These are phyloP conservation scores for Adelges cooleyi DNA, from an alignment of 1,140 invertebrate species.

Conservation along the genomic window DNA sequence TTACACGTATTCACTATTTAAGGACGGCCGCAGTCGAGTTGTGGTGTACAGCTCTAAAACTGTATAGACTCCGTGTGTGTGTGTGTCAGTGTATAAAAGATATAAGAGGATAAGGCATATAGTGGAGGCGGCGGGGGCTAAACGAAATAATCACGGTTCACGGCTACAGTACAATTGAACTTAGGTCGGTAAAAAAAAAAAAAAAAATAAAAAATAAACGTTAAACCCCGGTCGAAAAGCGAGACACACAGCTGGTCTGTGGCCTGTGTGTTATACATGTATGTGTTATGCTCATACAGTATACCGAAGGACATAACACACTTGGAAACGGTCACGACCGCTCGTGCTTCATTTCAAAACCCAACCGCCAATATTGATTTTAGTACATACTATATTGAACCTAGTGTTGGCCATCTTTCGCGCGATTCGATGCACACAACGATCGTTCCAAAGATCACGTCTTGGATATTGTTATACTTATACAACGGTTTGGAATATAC, in stretches of 20 bases:
- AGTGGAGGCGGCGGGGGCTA: too few relatives aligned
- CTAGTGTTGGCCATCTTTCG: background rate
- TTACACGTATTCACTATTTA: constrained; percentile 14
- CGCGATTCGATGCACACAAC: background rate
- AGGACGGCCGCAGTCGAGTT: too few relatives aligned
- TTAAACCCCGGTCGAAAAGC: background rate
- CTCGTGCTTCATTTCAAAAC: background rate
- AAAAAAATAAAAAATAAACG: background rate
- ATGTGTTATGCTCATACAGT: background rate
- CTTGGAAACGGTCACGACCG: constrained; percentile 9
- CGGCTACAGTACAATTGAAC: constrained; percentile 11
- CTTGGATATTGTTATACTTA: too few relatives aligned
- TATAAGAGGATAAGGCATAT: too few relatives aligned
- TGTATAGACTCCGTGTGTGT: background rate
- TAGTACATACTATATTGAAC: background rate
- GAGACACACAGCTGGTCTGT: background rate
- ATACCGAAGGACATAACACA: background rate
- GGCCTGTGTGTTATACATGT: background rate
- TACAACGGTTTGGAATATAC: too few relatives aligned
- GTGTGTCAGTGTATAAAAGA: background rate
- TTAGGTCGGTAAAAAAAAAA: background rate
- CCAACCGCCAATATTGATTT: too few relatives aligned
- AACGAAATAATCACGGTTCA: constrained; percentile 8
- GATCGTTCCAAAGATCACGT: too few relatives aligned
- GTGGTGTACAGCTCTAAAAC: too few relatives aligned